phyloP scores from a whole-genome alignment of 2,888 invertebrate species.

The Brachypalpus laphriformis region DNA sequence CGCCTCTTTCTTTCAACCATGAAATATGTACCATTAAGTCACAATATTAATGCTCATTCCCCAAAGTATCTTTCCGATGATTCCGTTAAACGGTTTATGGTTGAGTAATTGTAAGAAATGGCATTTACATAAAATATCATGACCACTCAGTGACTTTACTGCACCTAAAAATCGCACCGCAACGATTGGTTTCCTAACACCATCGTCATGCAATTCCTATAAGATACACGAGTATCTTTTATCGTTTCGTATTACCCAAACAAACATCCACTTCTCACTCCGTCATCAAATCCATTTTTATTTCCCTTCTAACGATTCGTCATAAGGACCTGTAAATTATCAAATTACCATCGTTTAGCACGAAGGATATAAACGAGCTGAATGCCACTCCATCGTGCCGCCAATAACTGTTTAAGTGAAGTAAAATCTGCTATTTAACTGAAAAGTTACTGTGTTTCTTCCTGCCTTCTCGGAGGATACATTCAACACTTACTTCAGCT shows the following conservation, averaged over 20 bases:
- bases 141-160: background rate
- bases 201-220: background rate
- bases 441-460: constrained; percentile 27
- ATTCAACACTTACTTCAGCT: constrained; percentile 1
- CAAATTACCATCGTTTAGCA: constrained; percentile 46
- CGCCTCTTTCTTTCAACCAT: background rate
- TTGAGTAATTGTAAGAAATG: background rate
- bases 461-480: background rate
- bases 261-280: background rate
- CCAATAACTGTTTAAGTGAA: constrained; percentile 24
- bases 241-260: constrained; percentile 1
- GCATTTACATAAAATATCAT: background rate
- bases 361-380: constrained; percentile 1
- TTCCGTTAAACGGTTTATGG: constrained; percentile 11
- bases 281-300: background rate
- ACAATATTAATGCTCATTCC: background rate
- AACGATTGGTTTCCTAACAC: background rate
- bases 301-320: constrained; percentile 16
- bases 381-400: background rate
- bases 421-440: constrained; percentile 35
- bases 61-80: background rate
- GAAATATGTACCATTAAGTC: background rate
- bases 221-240: constrained; percentile 12
- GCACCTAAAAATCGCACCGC: background rate
- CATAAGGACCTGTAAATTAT: constrained; percentile 39